Base-by-base conservation (phyloP, 2,888 invertebrate species). In the Phalangium opilio region DNA sequence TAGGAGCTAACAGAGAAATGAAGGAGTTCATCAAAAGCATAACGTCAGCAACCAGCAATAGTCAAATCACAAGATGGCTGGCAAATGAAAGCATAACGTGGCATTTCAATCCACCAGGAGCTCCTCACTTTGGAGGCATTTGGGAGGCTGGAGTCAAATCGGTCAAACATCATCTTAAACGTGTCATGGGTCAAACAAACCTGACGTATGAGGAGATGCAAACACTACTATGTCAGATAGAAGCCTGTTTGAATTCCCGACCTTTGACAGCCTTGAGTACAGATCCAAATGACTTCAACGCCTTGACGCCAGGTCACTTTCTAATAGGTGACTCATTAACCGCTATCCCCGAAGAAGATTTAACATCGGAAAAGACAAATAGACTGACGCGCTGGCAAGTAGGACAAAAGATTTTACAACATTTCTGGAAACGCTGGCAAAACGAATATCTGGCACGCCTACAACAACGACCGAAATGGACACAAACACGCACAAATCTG, bases 281-380 rank as follows among this genome's bases (percentile, higher is more conserved):
- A n/a, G n/a, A n/a, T n/a, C n/a, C n/a, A n/a, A n/a, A n/a, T n/a
- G n/a, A n/a, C n/a, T n/a, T n/a, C n/a, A n/a, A n/a, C n/a, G n/a
- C n/a, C n/a, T 44, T 62, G 1, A 61, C 61, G 1, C 61, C 62
- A 8, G 59, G 55, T n/a, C 62, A 63, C 50, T 59, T 63, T 44
- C 47, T 63, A 7, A 59, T 62, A 27, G 60, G 58, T 10, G 20
- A 38, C 19, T 43, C 61, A 3, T 45, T 59, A 0, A 45, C 35
- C 5, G 41, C 45, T 1, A 38, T 60, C 0, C 60, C 61, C 12
- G 58, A 58, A 32, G 56, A 59, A 2, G 36, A 50, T 5, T 21
- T 61, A 0, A 10, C 35, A 0, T 53, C 60, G 2, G 12, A 52
- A 1, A 47, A 55, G 1, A 15, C 39, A 1, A 48, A 52, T 18